These are phyloP conservation scores for Pandion haliaetus DNA, from an alignment of 2,113 vertebrate species.

Conservation along the genomic window DNA sequence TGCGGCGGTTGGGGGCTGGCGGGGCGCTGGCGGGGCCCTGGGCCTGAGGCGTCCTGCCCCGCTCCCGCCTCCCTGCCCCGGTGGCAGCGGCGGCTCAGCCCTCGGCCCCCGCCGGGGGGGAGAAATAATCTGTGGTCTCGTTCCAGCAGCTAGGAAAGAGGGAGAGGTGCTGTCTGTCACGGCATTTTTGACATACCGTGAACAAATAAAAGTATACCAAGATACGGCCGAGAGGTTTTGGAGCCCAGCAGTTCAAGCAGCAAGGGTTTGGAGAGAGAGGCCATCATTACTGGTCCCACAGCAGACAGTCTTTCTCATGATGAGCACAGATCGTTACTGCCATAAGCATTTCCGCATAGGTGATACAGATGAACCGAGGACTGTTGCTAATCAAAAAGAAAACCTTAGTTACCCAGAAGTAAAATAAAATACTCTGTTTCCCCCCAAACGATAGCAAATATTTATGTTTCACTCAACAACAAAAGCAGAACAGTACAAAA, in stretches of 20 bases:
- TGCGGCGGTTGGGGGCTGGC: too few relatives aligned
- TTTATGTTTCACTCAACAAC: not conserved
- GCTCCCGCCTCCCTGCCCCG: too few relatives aligned
- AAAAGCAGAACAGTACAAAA: not conserved
- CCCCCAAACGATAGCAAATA: not conserved
- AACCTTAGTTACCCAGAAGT: not conserved
- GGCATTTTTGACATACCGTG: rapidly evolving
- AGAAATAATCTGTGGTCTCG: rapidly evolving
- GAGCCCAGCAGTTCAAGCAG: rapidly evolving
- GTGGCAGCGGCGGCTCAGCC: not conserved
- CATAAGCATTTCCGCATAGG: not conserved
- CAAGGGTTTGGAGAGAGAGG: rapidly evolving
- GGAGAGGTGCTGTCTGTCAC: rapidly evolving
- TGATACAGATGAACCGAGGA: rapidly evolving
- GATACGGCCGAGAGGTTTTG: rapidly evolving
- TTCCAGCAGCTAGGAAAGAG: rapidly evolving
- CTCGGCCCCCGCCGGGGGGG: rapidly evolving
- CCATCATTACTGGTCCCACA: rapidly evolving
- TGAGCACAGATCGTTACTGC: rapidly evolving
- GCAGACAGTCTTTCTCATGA: not conserved
- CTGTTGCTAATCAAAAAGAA: not conserved
- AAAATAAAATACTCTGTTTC: rapidly evolving
- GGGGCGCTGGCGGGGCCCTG: too few relatives aligned
- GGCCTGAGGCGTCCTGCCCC: too few relatives aligned
- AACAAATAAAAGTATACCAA: rapidly evolving